Evolutionary conservation across 2,113 vertebrate species (phyloP).

Genomic region (Canis aureus): DNA sequence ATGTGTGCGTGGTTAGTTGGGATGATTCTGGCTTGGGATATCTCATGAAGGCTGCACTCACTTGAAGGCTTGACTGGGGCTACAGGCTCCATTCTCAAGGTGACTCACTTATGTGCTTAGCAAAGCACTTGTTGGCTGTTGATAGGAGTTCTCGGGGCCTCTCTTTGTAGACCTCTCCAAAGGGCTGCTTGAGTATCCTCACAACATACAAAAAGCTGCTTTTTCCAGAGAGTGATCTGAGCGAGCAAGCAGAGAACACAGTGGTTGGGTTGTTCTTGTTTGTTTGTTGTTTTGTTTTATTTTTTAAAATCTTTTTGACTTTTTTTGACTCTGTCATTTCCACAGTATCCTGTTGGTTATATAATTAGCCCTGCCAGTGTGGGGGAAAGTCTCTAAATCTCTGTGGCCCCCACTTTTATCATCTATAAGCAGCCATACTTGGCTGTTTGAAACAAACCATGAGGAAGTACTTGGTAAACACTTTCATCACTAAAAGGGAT

Average conservation of each 20-base stretch:
- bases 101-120: neutral
- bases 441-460: neutral
- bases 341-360: neutral
- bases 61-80: neutral
- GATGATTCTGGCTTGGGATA: neutral
- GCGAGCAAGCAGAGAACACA: neutral
- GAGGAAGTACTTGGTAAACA: neutral
- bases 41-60: neutral
- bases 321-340: neutral
- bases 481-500: neutral
- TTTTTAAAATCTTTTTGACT: neutral
- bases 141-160: neutral
- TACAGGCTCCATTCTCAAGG: neutral
- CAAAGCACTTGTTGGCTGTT: neutral
- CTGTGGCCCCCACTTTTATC: neutral
- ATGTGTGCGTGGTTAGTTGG: neutral
- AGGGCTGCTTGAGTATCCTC: neutral
- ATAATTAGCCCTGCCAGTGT: neutral
- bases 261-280: neutral
- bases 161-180: neutral
- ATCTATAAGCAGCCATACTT: neutral
- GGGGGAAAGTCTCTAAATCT: neutral
- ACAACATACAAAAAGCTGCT: neutral
- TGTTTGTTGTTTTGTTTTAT: neutral
- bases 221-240: neutral